Percentiles rank a stretch among this genome's conserved stretches.
phyloP scores from a whole-genome alignment of 2,113 vertebrate species.

The Aptenodytes patagonicus region DNA sequence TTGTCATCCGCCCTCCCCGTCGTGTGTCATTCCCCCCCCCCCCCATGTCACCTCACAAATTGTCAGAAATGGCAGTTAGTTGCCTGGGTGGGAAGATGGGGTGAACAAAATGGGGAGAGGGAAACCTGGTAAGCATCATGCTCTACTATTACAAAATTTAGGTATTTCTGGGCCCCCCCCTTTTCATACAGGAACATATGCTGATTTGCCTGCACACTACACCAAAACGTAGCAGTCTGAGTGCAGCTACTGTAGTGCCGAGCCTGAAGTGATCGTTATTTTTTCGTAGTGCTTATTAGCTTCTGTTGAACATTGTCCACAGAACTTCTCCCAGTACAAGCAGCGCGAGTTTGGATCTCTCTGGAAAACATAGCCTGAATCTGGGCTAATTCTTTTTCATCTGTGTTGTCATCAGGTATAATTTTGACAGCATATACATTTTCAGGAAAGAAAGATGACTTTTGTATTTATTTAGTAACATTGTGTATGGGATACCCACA shows the following conservation, averaged over 20 bases:
- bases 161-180: background rate
- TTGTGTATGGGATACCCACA: background rate
- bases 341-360: background rate
- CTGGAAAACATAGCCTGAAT: background rate
- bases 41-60: accelerated
- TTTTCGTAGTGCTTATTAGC: background rate
- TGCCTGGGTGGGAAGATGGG: background rate
- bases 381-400: background rate
- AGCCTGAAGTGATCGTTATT: background rate
- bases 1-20: no score
- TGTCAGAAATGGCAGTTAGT: background rate
- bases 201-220: background rate
- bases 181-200: background rate
- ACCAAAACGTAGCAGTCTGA: background rate
- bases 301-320: accelerated
- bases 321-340: background rate
- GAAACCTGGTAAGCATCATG: background rate
- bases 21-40: no score
- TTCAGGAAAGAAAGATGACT: background rate
- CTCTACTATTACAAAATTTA: background rate
- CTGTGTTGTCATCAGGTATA: accelerated
- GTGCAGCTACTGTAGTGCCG: background rate
- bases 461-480: background rate
- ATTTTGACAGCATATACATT: background rate
- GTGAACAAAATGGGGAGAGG: background rate